Evolutionary conservation across 64 coral and sea anemone species (phyloP), one percentile per base, ranked within the genome.

Genomic region (Exaiptasia diaphana): DNA sequence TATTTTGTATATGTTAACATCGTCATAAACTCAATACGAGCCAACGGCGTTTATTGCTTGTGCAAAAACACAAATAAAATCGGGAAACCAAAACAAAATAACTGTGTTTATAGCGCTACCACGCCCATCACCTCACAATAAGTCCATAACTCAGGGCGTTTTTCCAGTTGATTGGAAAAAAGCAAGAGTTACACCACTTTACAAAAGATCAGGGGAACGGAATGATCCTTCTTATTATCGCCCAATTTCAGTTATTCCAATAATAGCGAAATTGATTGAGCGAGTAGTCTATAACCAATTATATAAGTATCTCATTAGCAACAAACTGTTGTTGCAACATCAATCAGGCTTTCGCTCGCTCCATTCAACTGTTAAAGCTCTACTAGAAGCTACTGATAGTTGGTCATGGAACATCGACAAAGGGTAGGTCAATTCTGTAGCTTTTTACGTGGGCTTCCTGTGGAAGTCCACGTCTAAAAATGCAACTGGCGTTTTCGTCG

Each of bases 191-290:
- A 54, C 44, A 32, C 39, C 78, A 68, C 31, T 82, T 14, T 82
- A 82, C 28, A 68, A 67, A 68, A 61, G 41, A 23, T 78, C 75
- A 41, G 53, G 75, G 33, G 63, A 64, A 68, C 78, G 78, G 0
- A 82, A 40, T 42, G 60, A 64, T 36, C n/a, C 57, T 20, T 28
- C 55, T 12, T 55, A 77, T 15, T 77, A 77, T 38, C 2, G 49
- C n/a, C 74, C 74, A 23, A 77, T 77, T 68, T 74, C 64, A 23
- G 38, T 83, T 55, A 72, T 84, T 14, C 67, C 81, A 29, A 59
- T 37, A 17, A 59, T 73, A 53, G 64, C 67, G 5, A 73, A 84
- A 59, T 32, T 84, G 8, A 63, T 84, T 73, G 50, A 73, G 52
- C 64, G 48, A 53, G 27, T 84, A 25, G 27, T 60, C 36, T 59